Base-by-base conservation (phyloP, 2,113 vertebrate genomes). In the Romanogobio albipinnatus region DNA sequence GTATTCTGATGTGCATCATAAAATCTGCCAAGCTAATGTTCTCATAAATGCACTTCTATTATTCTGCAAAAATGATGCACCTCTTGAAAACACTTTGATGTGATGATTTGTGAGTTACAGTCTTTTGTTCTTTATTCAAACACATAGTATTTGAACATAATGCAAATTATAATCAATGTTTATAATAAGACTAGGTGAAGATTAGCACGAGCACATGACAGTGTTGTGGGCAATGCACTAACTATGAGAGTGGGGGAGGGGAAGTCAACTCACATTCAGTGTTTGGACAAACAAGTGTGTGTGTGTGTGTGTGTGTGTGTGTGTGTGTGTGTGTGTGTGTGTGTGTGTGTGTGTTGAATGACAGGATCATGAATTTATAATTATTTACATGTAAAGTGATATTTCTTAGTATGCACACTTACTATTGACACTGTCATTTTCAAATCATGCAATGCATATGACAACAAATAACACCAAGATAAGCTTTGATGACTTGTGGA, bases 221-320 rank as follows among this genome's bases (percentile, higher is more conserved):
- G 87, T 78, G 82, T 73, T 68, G 75, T 80, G 36, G 79, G 82
- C 47, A 81, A 66, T 43, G 82, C 61, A 81, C 61, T 51, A 61
- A 86, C 73, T 59, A 14, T 36, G 47, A 66, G 78, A 74, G 83
- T 88, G 88, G 88, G 88, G 88, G 86, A 89, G 82, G 88, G 86
- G 88, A 89, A 59, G 5, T 64, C 61, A 81, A 56, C 76, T 83
- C 79, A 7, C 19, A 81, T 58, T 66, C 61, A 82, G 76, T 73
- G 76, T 76, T 79, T 74, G 59, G 43, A 66, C 53, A 33, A 64
- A 68, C 59, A 68, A 9, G 7, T 11, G 51, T 62, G 17, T 85
- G 51, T 71, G 66, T 78, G 9, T 19, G 51, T 71, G 66, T 78
- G 9, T 19, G 51, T 71, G 66, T 78, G 9, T 19, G 51, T 71